Evolutionary conservation across 1,140 invertebrate genomes (phyloP), one percentile per base, ranked within the genome.

Genomic region (Papilio glaucus): DNA sequence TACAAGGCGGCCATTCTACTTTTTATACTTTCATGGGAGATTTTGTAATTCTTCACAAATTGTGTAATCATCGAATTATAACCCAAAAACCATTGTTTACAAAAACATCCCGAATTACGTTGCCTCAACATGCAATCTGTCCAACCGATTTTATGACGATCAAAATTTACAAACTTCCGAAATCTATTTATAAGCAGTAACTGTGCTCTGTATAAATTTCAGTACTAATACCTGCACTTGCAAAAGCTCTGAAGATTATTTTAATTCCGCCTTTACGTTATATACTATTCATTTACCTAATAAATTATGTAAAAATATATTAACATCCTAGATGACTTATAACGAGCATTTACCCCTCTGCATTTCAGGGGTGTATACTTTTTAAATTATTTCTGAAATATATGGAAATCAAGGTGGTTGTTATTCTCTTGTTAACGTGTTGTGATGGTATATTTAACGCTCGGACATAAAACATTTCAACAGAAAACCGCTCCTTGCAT

Each of bases 171-270:
- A 33, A 33, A 6, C 29, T 33, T 24, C 9, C 13, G 49, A 57
- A 33, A 33, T 33, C 6, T 33, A 57, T 57, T 57, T 57, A 26
- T 24, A 24, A 57, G 49, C 49, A 57, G 45, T 18, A 18, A 26
- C 21, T 24, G 6, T 45, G 21, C 49, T 57, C 49, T 57, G 12
- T 57, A 21, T 13, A 57, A 24, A 24, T 24, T 57, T 57, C 49
- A 57, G 24, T 21, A 24, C 24, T 57, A 57, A 57, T 57, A 57
- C 49, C 49, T 57, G 49, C 49, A 57, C 49, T 57, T 57, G 49
- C 49, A 57, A 57, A 57, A n/a, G n/a, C n/a, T n/a, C n/a, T n/a
- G n/a, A n/a, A n/a, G n/a, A n/a, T n/a, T n/a, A n/a, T n/a, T n/a
- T n/a, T n/a, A n/a, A n/a, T n/a, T n/a, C n/a, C n/a, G n/a, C n/a